Conservation (phyloP, 1,140 invertebrate genomes). For the Glomeris maerens region DNA sequence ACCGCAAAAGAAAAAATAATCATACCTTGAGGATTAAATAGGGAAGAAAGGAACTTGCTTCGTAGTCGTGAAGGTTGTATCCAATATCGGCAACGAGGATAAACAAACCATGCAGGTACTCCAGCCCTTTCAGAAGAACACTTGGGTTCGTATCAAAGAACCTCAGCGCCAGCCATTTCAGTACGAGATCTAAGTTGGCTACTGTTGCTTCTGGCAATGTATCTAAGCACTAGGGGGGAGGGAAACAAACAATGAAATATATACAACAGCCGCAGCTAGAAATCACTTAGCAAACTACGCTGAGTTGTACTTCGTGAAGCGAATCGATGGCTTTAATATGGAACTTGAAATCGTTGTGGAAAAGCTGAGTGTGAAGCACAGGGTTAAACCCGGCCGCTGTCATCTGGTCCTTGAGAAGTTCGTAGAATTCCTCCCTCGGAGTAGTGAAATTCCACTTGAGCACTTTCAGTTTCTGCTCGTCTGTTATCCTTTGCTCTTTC, state of each 20-base stretch:
- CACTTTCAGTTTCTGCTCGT: constrained; percentile 78
- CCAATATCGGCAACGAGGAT: constrained; percentile 57
- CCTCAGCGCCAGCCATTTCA: constrained; percentile 89
- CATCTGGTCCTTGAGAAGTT: constrained; percentile 84
- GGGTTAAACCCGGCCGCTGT: constrained; percentile 69
- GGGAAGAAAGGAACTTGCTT: constrained; percentile 85
- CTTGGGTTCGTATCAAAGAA: constrained; percentile 99
- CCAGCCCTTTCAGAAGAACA: constrained; percentile 82
- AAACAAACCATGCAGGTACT: constrained; percentile 76
- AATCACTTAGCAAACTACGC: constrained; percentile 7
- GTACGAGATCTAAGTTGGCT: constrained; percentile 81
- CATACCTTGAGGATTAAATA: constrained; percentile 77
- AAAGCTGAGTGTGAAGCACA: constrained; percentile 74
- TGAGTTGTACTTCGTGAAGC: constrained; percentile 48
- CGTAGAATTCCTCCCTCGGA: constrained; percentile 83
- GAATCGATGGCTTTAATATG: constrained; percentile 91
- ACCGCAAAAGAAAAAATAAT: constrained; percentile 7
- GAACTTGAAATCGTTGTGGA: constrained; percentile 88
- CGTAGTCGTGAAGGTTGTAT: constrained; percentile 75
- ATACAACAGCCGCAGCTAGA: not conserved
- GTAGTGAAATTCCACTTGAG: constrained; percentile 94
- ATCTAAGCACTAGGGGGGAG: constrained; percentile 45
- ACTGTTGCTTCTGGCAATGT: constrained; percentile 61
- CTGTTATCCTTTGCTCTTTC: constrained; percentile 78
- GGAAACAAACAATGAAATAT: constrained; percentile 11